Percentiles rank a stretch among this genome's conserved stretches.
Conservation (phyloP, 2,113 vertebrate species). For the Dasyurus viverrinus region DNA sequence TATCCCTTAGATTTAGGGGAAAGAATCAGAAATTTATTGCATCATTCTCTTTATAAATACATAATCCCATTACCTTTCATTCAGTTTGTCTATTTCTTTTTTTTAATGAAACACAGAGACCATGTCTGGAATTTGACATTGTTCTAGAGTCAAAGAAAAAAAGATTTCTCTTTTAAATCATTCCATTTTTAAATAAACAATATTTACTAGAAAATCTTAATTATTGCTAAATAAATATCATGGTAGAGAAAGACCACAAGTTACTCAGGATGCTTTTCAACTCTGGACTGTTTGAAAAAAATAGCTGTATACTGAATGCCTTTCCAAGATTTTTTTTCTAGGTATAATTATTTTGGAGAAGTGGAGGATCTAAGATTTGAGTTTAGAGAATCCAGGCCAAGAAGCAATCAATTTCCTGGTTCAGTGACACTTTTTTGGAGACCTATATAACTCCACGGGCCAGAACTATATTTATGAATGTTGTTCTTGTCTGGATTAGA, state of each 20-base stretch:
- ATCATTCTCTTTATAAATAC: background rate
- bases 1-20: background rate
- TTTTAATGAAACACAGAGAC: background rate
- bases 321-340: background rate
- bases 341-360: background rate
- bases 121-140: background rate
- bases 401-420: background rate
- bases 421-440: background rate
- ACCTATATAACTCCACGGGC: background rate
- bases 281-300: background rate
- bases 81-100: background rate
- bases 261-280: background rate
- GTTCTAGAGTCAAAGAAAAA: background rate
- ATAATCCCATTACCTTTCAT: background rate
- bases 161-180: background rate
- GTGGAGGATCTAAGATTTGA: background rate
- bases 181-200: background rate
- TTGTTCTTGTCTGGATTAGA: background rate
- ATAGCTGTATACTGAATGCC: background rate
- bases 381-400: background rate
- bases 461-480: background rate
- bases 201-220: background rate
- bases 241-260: background rate
- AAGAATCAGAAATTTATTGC: background rate
- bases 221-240: background rate